A percentile compares a stretch with the other conserved stretches of the same genome.
These are phyloP conservation scores for Malurus leucopterus DNA, from an alignment of 2,797 vertebrate genomes.

Conservation along the genomic window DNA sequence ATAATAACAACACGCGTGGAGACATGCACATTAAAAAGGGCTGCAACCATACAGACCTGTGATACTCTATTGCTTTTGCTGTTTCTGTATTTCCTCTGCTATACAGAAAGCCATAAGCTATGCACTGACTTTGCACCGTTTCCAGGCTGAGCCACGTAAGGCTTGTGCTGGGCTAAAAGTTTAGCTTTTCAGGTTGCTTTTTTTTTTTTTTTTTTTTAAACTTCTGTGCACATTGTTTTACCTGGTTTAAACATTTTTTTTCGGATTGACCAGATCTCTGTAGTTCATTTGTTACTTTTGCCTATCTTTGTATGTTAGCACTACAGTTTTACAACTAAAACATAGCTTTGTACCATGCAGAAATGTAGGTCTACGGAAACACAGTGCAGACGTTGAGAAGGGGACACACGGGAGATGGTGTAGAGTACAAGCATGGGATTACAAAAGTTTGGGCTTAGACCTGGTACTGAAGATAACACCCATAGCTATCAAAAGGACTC, in stretches of 20 bases:
- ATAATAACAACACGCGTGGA: background rate
- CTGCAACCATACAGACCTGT: background rate
- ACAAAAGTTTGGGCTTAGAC: background rate
- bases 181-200: background rate
- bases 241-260: background rate
- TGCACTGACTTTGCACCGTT: background rate
- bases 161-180: background rate
- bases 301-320: background rate
- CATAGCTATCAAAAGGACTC: background rate
- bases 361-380: background rate
- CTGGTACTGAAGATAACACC: background rate
- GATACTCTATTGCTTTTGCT: background rate
- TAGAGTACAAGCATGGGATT: background rate
- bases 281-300: background rate
- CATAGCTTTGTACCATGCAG: background rate
- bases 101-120: background rate
- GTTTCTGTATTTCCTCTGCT: background rate
- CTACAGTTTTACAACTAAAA: background rate
- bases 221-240: background rate
- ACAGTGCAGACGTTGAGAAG: background rate
- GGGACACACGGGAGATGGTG: background rate
- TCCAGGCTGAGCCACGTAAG: background rate
- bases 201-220: background rate
- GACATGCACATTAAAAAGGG: background rate
- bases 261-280: background rate